These are phyloP conservation scores for Bombus terrestris DNA, from an alignment of 1,140 invertebrate species.

Conservation along the genomic window DNA sequence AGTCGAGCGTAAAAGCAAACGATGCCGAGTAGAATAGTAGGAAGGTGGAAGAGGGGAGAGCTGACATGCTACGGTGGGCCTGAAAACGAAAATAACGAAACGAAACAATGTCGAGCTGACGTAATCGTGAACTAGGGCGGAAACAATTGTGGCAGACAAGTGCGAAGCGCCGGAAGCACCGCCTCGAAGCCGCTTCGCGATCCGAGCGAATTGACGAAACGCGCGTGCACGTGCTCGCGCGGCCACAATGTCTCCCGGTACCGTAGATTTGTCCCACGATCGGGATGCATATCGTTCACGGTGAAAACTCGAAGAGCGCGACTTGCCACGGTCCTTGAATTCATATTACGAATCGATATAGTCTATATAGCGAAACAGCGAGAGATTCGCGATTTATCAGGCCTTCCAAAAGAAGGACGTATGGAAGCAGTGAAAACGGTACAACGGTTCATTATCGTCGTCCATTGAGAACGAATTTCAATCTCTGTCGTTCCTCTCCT, in stretches of 20 bases:
- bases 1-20: conserved; percentile 59
- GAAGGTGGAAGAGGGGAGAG: conserved; percentile 35
- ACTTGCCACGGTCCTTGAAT: not conserved
- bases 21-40: conserved; percentile 28
- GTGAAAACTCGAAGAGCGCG: conserved; percentile 35
- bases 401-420: not conserved
- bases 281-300: not conserved
- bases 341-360: not conserved
- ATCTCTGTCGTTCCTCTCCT: not conserved
- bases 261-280: conserved; percentile 39
- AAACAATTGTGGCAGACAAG: conserved; percentile 82
- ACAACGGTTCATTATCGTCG: conserved; percentile 39
- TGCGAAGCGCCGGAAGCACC: conserved; percentile 80
- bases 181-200: conserved; percentile 63
- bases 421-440: not conserved
- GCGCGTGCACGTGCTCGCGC: conserved; percentile 46
- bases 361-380: not conserved
- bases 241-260: conserved; percentile 7
- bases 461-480: conserved; percentile 37
- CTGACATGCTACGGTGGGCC: conserved; percentile 81
- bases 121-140: conserved; percentile 81
- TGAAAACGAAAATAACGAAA: conserved; percentile 82
- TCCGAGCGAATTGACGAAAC: conserved; percentile 71
- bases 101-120: conserved; percentile 81
- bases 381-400: conserved; percentile 17